Conservation (phyloP, 1,140 invertebrate species). For the Nasonia vitripennis region DNA sequence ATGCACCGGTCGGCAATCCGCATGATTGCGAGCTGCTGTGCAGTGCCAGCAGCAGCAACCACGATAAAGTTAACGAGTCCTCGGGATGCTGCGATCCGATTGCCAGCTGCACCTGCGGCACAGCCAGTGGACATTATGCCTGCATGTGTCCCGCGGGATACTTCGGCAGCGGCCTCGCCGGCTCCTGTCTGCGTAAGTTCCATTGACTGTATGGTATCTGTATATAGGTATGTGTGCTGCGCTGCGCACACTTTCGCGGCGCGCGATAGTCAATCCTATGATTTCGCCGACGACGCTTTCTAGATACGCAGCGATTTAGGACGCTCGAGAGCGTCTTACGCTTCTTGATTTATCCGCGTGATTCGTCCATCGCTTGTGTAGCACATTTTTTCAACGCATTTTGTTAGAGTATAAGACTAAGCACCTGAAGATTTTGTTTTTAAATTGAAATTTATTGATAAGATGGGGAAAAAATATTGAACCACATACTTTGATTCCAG, state of each 20-base stretch:
- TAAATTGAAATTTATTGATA: background rate
- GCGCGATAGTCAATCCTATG: background rate
- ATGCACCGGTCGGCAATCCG: conserved; percentile 73
- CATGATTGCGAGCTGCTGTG: conserved; percentile 78
- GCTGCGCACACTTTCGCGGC: background rate
- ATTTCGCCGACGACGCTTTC: background rate
- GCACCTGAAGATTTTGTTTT: background rate
- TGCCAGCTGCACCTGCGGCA: conserved; percentile 81
- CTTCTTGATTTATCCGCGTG: background rate
- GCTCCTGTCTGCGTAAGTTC: conserved; percentile 79
- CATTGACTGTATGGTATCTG: background rate
- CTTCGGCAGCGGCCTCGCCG: conserved; percentile 80
- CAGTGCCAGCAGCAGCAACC: conserved; percentile 51
- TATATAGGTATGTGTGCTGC: background rate
- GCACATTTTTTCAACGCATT: background rate
- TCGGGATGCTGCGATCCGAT: conserved; percentile 77
- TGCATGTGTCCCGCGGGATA: conserved; percentile 81
- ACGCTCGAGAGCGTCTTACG: background rate
- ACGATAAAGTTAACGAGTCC: conserved; percentile 49
- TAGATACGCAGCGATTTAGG: conserved; percentile 48
- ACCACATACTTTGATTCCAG: conserved; percentile 58
- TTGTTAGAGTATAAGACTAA: background rate
- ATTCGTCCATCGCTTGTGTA: background rate
- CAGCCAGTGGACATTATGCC: conserved; percentile 81
- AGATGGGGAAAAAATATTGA: background rate